Percentiles rank a stretch among this genome's conserved stretches.
These are phyloP conservation scores for Diachasma alloeum DNA, from an alignment of 1,140 invertebrate species.

Conservation along the genomic window DNA sequence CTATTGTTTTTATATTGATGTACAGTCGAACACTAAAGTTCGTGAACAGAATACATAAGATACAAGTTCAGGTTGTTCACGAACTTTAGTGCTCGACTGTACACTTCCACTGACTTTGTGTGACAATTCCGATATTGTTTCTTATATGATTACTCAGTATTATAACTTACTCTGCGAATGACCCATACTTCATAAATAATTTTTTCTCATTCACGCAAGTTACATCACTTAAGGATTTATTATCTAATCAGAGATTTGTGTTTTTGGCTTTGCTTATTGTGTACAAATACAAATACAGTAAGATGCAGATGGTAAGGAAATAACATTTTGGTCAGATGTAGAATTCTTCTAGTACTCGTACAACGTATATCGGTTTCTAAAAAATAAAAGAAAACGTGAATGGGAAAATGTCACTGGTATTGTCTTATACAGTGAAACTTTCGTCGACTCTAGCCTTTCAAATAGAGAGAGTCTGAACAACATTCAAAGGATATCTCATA, in stretches of 20 bases:
- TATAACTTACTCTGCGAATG: too few species aligned
- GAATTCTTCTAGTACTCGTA: background rate
- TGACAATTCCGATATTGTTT: too few species aligned
- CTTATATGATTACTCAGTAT: too few species aligned
- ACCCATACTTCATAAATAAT: slow-evolving; percentile 5
- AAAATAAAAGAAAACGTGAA: background rate
- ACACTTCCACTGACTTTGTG: too few species aligned
- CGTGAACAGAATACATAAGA: too few species aligned
- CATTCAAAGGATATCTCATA: background rate
- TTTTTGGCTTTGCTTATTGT: slow-evolving; percentile 12
- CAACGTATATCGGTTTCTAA: background rate
- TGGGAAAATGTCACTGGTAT: background rate
- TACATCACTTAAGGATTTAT: background rate
- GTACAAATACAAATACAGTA: background rate
- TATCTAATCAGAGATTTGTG: background rate
- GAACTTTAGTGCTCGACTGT: too few species aligned
- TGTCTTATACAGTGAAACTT: background rate
- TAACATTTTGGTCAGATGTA: background rate
- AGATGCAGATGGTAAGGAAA: background rate
- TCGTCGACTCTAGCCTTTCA: background rate
- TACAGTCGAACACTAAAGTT: too few species aligned
- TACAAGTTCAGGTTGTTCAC: too few species aligned
- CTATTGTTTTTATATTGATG: too few species aligned
- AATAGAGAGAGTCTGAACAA: background rate
- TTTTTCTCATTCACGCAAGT: background rate